These are phyloP conservation scores for Trichechus manatus DNA, from an alignment of 2,113 vertebrate species.

Conservation along the genomic window DNA sequence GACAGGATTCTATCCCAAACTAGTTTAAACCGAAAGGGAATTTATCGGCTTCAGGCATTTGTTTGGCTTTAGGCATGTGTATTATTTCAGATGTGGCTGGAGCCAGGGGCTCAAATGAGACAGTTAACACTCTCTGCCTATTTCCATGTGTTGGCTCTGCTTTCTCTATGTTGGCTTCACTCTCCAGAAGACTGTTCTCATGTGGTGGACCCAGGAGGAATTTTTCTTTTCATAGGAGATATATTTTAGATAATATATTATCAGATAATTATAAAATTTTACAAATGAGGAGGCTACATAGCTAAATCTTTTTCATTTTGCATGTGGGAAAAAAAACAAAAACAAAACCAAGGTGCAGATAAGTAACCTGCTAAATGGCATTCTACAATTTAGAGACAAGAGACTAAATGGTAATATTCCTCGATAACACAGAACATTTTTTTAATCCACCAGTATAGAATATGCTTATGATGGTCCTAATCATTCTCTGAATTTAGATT, in stretches of 20 bases:
- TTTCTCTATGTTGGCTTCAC: neutral
- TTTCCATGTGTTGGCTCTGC: neutral
- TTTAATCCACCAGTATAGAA: neutral
- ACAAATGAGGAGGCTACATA: neutral
- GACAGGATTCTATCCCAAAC: neutral
- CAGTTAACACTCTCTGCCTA: neutral
- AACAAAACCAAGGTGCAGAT: neutral
- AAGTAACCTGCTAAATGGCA: neutral
- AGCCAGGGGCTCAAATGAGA: neutral
- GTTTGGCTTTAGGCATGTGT: neutral
- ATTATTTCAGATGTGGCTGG: neutral
- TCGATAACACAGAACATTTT: neutral
- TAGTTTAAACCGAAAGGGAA: neutral
- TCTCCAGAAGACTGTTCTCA: neutral
- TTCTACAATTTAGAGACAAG: neutral
- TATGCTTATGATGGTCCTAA: neutral
- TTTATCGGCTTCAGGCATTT: neutral
- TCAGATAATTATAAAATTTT: conserved; percentile 1
- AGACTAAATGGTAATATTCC: neutral
- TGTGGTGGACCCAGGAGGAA: neutral
- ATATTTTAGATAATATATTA: neutral
- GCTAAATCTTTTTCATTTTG: conserved; percentile 2
- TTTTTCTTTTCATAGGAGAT: neutral
- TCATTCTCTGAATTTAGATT: conserved; percentile 19
- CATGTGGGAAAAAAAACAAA: neutral